Evolutionary conservation across 2,113 vertebrate genomes (phyloP).

Genomic region (Petromus typicus): DNA sequence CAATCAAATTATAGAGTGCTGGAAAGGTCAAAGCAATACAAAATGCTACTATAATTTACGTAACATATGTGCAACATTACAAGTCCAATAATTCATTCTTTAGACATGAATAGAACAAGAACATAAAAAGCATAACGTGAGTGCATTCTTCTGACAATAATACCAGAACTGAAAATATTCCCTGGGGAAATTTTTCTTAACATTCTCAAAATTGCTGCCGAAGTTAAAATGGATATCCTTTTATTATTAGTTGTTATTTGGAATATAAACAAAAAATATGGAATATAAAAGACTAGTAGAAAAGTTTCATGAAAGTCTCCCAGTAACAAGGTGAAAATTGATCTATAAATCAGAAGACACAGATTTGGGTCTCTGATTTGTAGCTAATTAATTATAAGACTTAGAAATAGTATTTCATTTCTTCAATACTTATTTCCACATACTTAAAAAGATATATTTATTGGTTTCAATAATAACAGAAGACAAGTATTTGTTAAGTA

Average conservation of each 20-base stretch:
- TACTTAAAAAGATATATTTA: not conserved
- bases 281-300: not conserved
- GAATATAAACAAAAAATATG: not conserved
- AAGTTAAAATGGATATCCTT: not conserved
- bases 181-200: not conserved
- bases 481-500: not conserved
- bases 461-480: not conserved
- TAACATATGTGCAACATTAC: slow-evolving; percentile 74
- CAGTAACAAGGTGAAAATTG: not conserved
- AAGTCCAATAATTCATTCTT: slow-evolving; percentile 77
- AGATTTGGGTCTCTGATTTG: not conserved
- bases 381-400: not conserved
- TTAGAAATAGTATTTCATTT: not conserved
- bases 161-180: not conserved
- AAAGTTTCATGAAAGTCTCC: not conserved
- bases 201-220: not conserved
- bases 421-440: not conserved
- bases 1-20: slow-evolving; percentile 78
- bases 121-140: slow-evolving; percentile 48
- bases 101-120: slow-evolving; percentile 73
- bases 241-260: not conserved
- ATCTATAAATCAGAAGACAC: not conserved
- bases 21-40: slow-evolving; percentile 80
- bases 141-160: slow-evolving; percentile 49
- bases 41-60: slow-evolving; percentile 74